Conservation (phyloP, 2,797 vertebrate genomes). For the Lepus townsendii region DNA sequence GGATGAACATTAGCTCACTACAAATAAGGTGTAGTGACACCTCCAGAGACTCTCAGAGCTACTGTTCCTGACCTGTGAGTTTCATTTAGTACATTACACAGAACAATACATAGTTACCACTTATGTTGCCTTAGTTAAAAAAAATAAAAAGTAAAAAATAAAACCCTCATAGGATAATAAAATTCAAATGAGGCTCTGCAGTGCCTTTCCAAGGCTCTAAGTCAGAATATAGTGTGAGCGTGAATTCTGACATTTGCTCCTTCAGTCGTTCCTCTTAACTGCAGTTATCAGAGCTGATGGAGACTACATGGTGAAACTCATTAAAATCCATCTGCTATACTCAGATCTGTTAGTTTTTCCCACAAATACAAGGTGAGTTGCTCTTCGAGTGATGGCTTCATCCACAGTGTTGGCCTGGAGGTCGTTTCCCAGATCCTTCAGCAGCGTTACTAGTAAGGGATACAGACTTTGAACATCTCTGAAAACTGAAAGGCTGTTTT, state of each 20-base stretch:
- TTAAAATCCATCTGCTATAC: neutral
- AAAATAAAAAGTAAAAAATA: too few species aligned
- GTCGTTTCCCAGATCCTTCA: neutral
- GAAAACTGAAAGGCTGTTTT: slow-evolving; percentile 19
- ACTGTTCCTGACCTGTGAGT: neutral
- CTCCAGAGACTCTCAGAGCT: neutral
- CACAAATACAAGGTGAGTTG: neutral
- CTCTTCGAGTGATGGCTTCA: neutral
- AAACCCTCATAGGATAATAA: slow-evolving; percentile 54
- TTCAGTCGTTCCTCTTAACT: neutral
- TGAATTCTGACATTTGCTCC: neutral
- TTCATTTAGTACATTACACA: neutral
- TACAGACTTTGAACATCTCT: slow-evolving; percentile 9
- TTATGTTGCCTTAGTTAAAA: slow-evolving; percentile 18
- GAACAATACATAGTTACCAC: slow-evolving; percentile 6
- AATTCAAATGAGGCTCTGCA: neutral
- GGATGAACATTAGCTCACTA: neutral
- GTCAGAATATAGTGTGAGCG: neutral
- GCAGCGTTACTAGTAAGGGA: slow-evolving; percentile 1
- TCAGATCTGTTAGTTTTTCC: neutral
- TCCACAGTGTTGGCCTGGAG: neutral
- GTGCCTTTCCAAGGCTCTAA: slow-evolving; percentile 16
- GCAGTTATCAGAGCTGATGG: neutral
- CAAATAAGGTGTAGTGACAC: neutral
- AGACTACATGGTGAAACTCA: neutral